Evolutionary conservation across 1,140 invertebrate species (phyloP).

Genomic region (Drusus annulatus): DNA sequence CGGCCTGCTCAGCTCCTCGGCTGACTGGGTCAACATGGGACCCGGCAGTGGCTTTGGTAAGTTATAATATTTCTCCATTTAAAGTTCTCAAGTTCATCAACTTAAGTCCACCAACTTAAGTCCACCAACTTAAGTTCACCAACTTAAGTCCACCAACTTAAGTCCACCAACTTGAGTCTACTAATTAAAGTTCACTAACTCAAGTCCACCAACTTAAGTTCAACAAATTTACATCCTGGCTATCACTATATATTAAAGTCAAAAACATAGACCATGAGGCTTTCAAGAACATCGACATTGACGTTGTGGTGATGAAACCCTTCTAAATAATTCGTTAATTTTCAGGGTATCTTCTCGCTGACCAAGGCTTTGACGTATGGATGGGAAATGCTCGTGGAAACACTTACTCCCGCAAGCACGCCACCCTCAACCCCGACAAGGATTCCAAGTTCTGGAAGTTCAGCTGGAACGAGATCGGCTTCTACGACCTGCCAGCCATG

Average conservation of each 20-base stretch:
- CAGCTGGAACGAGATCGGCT: conserved; percentile 78
- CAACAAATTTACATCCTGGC: too few species aligned
- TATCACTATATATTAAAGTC: too few species aligned
- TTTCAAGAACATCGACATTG: too few species aligned
- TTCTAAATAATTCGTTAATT: not conserved
- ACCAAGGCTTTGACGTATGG: conserved; percentile 81
- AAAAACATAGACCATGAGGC: too few species aligned
- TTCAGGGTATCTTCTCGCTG: conserved; percentile 66
- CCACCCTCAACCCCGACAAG: conserved; percentile 64
- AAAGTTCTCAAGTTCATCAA: too few species aligned
- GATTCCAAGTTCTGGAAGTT: conserved; percentile 76
- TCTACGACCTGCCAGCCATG: conserved; percentile 76
- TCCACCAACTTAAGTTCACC: too few species aligned
- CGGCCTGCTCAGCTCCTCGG: conserved; percentile 74
- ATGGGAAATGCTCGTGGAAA: conserved; percentile 82
- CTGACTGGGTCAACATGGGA: conserved; percentile 74
- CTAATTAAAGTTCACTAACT: too few species aligned
- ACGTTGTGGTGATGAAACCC: too few species aligned
- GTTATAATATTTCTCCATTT: conserved; percentile 57
- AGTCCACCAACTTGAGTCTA: too few species aligned
- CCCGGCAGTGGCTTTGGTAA: conserved; percentile 70
- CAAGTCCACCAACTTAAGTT: too few species aligned
- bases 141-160: too few species aligned
- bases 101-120: too few species aligned
- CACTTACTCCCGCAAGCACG: conserved; percentile 77